These are phyloP conservation scores for Gambelia wislizenii DNA, from an alignment of 2,797 vertebrate genomes.

Conservation along the genomic window DNA sequence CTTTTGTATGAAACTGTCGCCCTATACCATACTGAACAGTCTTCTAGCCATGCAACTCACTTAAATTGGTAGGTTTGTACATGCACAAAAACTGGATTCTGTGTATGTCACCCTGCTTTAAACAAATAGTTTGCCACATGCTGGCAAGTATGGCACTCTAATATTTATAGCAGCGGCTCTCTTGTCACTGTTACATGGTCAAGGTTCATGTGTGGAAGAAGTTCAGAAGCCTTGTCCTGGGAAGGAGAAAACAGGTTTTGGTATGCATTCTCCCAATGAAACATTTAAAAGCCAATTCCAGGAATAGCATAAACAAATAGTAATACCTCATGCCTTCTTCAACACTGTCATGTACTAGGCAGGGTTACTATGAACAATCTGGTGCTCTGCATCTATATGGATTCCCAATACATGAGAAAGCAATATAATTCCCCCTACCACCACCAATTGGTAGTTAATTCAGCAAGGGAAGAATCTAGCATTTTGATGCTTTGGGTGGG, in stretches of 20 bases:
- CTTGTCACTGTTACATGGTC: not conserved
- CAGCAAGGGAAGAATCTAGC: constrained; percentile 8
- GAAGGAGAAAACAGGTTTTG: not conserved
- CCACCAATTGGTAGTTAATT: not conserved
- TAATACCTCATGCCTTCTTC: not conserved
- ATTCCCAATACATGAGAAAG: not conserved
- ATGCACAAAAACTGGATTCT: not conserved
- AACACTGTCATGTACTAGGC: not conserved
- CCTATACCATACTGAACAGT: too few relatives aligned
- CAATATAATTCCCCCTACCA: not conserved
- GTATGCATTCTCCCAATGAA: not conserved
- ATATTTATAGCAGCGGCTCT: not conserved
- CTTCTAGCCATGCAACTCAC: not conserved
- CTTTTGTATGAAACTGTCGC: not conserved
- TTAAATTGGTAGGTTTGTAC: not conserved
- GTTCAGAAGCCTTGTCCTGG: not conserved
- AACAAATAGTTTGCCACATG: not conserved
- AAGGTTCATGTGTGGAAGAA: not conserved
- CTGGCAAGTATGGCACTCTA: not conserved
- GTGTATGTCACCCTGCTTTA: not conserved
- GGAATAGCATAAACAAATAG: not conserved
- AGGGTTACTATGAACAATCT: not conserved
- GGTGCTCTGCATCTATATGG: not conserved
- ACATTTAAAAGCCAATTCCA: constrained; percentile 36
- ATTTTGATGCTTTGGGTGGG: constrained; percentile 9